Percentiles rank a stretch among this genome's conserved stretches.
Conservation (phyloP, 2,797 vertebrate species). For the Sarcoramphus papa region DNA sequence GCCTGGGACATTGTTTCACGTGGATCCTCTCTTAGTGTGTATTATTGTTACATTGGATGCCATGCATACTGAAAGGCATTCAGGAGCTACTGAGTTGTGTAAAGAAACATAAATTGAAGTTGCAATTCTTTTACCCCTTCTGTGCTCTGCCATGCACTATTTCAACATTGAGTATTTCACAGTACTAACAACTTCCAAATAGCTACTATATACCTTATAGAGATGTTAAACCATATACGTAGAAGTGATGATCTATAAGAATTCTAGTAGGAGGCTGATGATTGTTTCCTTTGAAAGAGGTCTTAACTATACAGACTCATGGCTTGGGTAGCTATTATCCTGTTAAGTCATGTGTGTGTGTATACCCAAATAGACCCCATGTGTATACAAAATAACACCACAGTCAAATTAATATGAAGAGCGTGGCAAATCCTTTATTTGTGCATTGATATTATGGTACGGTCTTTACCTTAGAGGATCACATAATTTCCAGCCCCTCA, state of each 20-base stretch:
- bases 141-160: background rate
- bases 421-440: background rate
- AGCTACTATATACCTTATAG: background rate
- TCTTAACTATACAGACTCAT: background rate
- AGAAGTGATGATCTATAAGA: background rate
- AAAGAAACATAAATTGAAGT: background rate
- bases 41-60: background rate
- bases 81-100: background rate
- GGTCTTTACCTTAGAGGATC: background rate
- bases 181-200: background rate
- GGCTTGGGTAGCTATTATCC: background rate
- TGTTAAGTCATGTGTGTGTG: background rate
- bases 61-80: accelerated
- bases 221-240: background rate
- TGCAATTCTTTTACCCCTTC: background rate
- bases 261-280: background rate
- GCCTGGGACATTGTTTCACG: background rate
- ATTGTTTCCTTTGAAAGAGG: background rate
- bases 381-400: background rate
- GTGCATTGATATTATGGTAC: background rate
- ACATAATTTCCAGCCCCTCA: background rate
- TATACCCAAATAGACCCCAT: background rate
- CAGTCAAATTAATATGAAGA: background rate
- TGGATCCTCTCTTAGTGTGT: background rate
- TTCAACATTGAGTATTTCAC: background rate